Conservation (phyloP, 2,113 vertebrate species). For the Equus quagga region DNA sequence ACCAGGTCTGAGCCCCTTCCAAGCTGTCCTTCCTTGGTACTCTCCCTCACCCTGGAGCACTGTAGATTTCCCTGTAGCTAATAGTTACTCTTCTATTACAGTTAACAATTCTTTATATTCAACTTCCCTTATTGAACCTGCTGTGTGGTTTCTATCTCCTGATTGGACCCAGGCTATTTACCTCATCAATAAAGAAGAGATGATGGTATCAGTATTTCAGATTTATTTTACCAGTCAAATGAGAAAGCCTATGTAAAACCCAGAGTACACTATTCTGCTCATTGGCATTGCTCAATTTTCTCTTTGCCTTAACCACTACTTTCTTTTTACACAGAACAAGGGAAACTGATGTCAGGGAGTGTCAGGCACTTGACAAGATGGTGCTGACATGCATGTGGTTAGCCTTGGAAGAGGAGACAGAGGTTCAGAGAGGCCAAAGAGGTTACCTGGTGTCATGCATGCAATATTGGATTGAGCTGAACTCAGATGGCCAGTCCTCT, state of each 20-base stretch:
- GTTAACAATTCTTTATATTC: neutral
- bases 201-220: neutral
- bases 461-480: neutral
- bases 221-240: neutral
- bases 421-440: constrained; percentile 37
- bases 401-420: constrained; percentile 13
- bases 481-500: neutral
- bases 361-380: neutral
- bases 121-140: neutral
- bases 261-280: neutral
- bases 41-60: neutral
- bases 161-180: neutral
- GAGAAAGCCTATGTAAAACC: neutral
- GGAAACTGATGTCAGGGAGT: neutral
- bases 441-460: neutral
- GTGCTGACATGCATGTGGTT: neutral
- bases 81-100: neutral
- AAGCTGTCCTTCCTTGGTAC: neutral
- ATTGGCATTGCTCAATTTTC: neutral
- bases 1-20: neutral
- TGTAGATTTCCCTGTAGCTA: rapidly evolving
- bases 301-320: neutral
- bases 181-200: neutral
- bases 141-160: neutral
- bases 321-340: neutral